These are phyloP conservation scores for Zoanthus solanderi DNA, from an alignment of 92 coral and sea anemone genomes.

Conservation along the genomic window DNA sequence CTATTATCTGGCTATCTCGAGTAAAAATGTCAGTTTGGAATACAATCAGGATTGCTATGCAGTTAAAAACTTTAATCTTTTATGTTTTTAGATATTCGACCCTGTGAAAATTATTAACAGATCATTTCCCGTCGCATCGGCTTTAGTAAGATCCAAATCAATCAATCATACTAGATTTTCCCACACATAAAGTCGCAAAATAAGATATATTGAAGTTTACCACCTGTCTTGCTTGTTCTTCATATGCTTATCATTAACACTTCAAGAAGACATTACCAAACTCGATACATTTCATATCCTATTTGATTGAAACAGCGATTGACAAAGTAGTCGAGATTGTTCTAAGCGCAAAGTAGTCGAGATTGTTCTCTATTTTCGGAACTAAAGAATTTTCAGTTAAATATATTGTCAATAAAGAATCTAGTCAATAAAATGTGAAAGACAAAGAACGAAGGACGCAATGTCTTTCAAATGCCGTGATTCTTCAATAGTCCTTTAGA, in stretches of 20 bases:
- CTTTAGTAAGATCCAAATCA: not conserved
- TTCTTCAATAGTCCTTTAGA: not conserved
- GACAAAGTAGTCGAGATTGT: not conserved
- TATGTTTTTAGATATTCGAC: not conserved
- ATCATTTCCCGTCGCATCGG: not conserved
- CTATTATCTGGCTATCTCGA: too few relatives aligned
- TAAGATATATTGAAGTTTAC: not conserved
- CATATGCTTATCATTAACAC: slow-evolving; percentile 35
- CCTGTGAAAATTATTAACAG: not conserved
- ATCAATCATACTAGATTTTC: slow-evolving; percentile 26
- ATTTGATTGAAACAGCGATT: slow-evolving; percentile 3
- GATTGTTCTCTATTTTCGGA: slow-evolving; percentile 10
- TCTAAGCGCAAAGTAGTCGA: not conserved
- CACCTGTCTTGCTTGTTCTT: slow-evolving; percentile 26
- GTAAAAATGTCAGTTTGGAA: not conserved
- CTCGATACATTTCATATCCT: slow-evolving; percentile 55
- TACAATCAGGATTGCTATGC: not conserved
- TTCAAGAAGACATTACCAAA: slow-evolving; percentile 29
- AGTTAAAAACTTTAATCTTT: not conserved
- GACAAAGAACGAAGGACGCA: not conserved
- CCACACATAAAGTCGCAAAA: slow-evolving; percentile 14
- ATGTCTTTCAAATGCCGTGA: not conserved
- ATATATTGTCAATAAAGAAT: not conserved
- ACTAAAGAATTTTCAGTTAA: slow-evolving; percentile 30
- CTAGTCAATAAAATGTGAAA: not conserved